Evolutionary conservation across 1,140 invertebrate genomes (phyloP), one percentile per base, ranked within the genome.

Genomic region (Meloidogyne exigua): DNA sequence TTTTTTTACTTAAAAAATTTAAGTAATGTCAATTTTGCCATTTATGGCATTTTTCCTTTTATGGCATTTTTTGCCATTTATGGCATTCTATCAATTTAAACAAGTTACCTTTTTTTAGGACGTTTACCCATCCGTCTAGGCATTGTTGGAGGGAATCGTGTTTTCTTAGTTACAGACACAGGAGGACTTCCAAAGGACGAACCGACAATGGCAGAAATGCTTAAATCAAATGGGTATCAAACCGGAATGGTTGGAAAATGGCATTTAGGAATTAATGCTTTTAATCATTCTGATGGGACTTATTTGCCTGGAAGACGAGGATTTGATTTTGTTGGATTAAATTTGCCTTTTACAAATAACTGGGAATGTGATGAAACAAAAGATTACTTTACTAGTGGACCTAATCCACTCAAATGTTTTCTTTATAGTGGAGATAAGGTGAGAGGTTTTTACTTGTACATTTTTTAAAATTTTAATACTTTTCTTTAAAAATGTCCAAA

Each of bases 251-350:
- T 85, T 28, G 83, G 83, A 57, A 84, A 84, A 74, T 84, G 83
- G 82, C 87, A 87, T 76, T 64, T 88, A 23, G 87, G 87, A 62
- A 87, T 87, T 65, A 87, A 88, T 72, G 79, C 76, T 39, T 49
- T 76, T 63, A 86, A 86, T 63, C 26, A 68, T 18, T 79, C 79
- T 63, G 85, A 86, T 76, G 85, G 85, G 13, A 80, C 77, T 74
- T 57, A 79, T 65, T 49, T 79, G 28, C 78, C 78, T 25, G 39
- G 26, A 26, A 78, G 44, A 36, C 32, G 78, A 70, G 78, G 78
- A 23, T 79, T 79, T 69, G 69, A 79, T 39, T 79, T 67, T 65
- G 78, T 79, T 42, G 78, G 78, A 26, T 66, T 79, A 28, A 79
- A 79, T 23, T 65, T 79, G 39, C 78, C 78, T 9, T 85, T 87